Percentiles rank a stretch among this genome's conserved stretches.
phyloP scores from a whole-genome alignment of 2,888 invertebrate genomes.

The Blastobasis adustella region DNA sequence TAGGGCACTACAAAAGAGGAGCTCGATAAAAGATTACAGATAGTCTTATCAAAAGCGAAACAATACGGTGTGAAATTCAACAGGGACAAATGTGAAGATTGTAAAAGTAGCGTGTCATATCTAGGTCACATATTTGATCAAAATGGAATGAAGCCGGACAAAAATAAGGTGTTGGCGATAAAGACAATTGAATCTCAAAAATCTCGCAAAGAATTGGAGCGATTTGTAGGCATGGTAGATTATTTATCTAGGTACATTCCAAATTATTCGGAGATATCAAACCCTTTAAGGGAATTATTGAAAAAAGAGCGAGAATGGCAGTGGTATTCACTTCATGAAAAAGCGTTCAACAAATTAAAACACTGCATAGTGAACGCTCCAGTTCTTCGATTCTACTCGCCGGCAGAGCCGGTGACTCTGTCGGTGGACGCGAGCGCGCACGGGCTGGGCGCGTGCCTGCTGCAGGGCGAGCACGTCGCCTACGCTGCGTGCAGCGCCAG shows the following conservation, averaged over 20 bases:
- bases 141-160: slow-evolving; percentile 10
- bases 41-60: no score
- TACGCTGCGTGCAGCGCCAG: no score
- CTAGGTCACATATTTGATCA: slow-evolving; percentile 5
- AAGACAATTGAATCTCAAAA: slow-evolving; percentile 11
- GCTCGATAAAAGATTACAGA: not conserved
- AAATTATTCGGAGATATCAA: slow-evolving; percentile 7
- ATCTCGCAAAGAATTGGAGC: slow-evolving; percentile 12
- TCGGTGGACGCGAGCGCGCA: slow-evolving; percentile 13
- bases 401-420: slow-evolving; percentile 8
- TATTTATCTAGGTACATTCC: slow-evolving; percentile 15
- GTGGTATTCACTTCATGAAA: slow-evolving; percentile 5
- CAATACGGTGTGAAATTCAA: slow-evolving; percentile 7
- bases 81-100: slow-evolving; percentile 7
- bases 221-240: slow-evolving; percentile 11
- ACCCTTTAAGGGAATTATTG: slow-evolving; percentile 8
- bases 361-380: slow-evolving; percentile 3
- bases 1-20: not conserved
- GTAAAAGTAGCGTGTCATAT: slow-evolving; percentile 6
- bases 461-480: slow-evolving; percentile 13
- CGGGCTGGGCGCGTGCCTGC: slow-evolving; percentile 14
- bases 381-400: slow-evolving; percentile 11
- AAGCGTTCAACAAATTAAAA: slow-evolving; percentile 8
- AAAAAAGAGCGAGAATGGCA: slow-evolving; percentile 12
- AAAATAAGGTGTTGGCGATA: slow-evolving; percentile 6